Percentiles rank a stretch among this genome's conserved stretches.
These are phyloP conservation scores for Catalaphyllia jardinei DNA, from an alignment of 64 coral and sea anemone genomes.

Conservation along the genomic window DNA sequence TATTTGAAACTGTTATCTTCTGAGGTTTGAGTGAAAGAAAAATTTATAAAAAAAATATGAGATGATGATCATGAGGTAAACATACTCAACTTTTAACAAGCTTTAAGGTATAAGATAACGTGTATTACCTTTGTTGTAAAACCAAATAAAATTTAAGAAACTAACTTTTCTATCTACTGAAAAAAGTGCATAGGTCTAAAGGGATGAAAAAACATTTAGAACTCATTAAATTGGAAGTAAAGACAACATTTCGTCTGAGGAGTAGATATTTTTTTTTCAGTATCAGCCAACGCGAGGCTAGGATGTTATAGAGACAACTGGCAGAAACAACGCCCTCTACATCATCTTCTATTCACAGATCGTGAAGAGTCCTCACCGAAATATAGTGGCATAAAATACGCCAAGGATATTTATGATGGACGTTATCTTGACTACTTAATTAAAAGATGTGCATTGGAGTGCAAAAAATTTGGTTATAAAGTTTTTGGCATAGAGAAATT, in stretches of 20 bases:
- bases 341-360: slow-evolving; percentile 14
- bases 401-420: not conserved
- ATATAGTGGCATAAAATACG: slow-evolving; percentile 15
- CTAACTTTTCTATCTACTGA: too few relatives aligned
- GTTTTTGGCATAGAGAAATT: slow-evolving; percentile 35
- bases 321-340: slow-evolving; percentile 5
- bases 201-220: too few relatives aligned
- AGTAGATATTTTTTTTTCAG: not conserved
- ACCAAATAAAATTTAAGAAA: too few relatives aligned
- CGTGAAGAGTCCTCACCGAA: not conserved
- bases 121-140: too few relatives aligned
- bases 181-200: too few relatives aligned
- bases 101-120: too few relatives aligned
- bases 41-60: too few relatives aligned
- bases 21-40: too few relatives aligned
- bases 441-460: not conserved
- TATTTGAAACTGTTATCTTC: too few relatives aligned
- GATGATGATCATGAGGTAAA: too few relatives aligned
- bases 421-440: slow-evolving; percentile 16
- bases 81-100: too few relatives aligned
- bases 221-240: too few relatives aligned
- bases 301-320: slow-evolving; percentile 29
- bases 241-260: not conserved
- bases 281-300: slow-evolving; percentile 8
- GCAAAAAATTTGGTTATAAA: not conserved